A percentile compares a stretch with the other conserved stretches of the same genome.
phyloP scores from a whole-genome alignment of 2,113 vertebrate genomes.

The Psettodes erumei region DNA sequence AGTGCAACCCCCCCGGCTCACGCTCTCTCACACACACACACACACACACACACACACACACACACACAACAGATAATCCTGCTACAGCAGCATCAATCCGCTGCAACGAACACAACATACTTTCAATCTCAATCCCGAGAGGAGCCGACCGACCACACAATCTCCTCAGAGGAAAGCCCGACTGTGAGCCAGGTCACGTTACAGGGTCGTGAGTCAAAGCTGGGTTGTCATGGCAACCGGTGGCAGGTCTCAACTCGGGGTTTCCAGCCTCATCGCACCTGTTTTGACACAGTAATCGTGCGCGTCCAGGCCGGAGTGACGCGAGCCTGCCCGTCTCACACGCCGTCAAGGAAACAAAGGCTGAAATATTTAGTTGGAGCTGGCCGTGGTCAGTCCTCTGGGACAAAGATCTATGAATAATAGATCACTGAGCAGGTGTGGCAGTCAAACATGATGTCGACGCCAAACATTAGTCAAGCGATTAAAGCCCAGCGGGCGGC shows the following conservation, averaged over 20 bases:
- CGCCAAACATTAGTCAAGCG: conserved; percentile 12
- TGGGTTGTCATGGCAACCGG: conserved; percentile 24
- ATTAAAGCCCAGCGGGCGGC: not conserved
- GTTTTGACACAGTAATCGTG: not conserved
- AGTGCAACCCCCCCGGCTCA: no score
- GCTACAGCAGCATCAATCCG: not conserved
- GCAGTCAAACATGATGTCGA: conserved; percentile 26
- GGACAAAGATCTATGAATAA: conserved; percentile 60
- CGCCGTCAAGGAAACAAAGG: conserved; percentile 55
- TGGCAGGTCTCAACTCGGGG: not conserved
- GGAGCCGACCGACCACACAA: conserved; percentile 41
- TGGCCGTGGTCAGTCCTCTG: conserved; percentile 14
- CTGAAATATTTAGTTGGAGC: conserved; percentile 73
- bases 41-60: no score
- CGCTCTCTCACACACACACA: no score
- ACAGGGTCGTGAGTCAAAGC: conserved; percentile 29
- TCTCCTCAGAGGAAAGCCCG: conserved; percentile 22
- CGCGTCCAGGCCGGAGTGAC: not conserved
- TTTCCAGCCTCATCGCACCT: not conserved
- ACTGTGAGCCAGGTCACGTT: conserved; percentile 14
- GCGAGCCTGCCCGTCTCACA: not conserved
- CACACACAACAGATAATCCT: no score
- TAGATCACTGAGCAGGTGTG: conserved; percentile 62
- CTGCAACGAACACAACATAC: not conserved
- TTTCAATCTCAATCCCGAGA: not conserved